A percentile compares a stretch with the other conserved stretches of the same genome.
Evolutionary conservation across 2,888 invertebrate genomes (phyloP).

Genomic region (Quadroppia sp.): DNA sequence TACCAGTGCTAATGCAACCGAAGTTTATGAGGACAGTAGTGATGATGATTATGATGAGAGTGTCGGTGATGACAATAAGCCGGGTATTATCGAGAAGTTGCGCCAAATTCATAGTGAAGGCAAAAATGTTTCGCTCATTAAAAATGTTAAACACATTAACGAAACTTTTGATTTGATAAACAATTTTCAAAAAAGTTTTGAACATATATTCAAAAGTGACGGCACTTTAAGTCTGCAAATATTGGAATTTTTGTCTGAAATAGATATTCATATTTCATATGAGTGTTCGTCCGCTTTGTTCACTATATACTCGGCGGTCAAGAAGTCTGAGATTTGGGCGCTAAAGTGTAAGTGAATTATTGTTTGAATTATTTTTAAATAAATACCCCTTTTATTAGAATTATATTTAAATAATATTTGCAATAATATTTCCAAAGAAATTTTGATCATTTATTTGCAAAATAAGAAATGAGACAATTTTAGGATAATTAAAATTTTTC

Average conservation of each 20-base stretch:
- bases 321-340: neutral
- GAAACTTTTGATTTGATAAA: neutral
- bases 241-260: neutral
- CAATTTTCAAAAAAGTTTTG: neutral
- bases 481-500: too few relatives aligned
- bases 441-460: too few relatives aligned
- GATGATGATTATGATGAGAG: too few relatives aligned
- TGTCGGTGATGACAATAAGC: neutral
- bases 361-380: too few relatives aligned
- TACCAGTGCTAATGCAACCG: too few relatives aligned
- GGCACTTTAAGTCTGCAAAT: neutral
- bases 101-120: neutral
- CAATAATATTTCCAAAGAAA: too few relatives aligned
- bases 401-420: too few relatives aligned
- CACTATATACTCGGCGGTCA: neutral
- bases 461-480: too few relatives aligned
- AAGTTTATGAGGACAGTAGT: too few relatives aligned
- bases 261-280: neutral
- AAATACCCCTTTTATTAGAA: too few relatives aligned
- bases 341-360: neutral
- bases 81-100: neutral
- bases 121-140: neutral
- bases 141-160: neutral
- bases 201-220: neutral
- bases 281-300: neutral